Conservation (phyloP, 1,140 invertebrate species). For the Solenopsis fugax region DNA sequence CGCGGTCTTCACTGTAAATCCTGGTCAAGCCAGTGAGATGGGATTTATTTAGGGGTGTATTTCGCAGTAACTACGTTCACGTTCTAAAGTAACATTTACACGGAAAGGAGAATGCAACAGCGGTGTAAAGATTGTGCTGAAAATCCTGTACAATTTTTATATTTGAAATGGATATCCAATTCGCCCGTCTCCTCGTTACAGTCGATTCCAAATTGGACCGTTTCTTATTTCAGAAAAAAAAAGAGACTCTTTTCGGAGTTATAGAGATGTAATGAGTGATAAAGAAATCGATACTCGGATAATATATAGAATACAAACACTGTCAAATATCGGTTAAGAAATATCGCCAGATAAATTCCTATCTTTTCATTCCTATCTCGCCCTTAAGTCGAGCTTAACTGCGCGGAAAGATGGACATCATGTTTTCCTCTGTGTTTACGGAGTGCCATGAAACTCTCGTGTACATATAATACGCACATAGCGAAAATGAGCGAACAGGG, state of each 20-base stretch:
- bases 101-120: background rate
- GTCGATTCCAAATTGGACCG: background rate
- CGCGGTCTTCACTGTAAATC: slow-evolving; percentile 25
- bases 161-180: background rate
- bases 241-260: background rate
- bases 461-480: background rate
- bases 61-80: background rate
- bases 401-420: slow-evolving; percentile 15
- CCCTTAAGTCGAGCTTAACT: slow-evolving; percentile 8
- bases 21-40: slow-evolving; percentile 1
- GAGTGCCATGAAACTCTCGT: slow-evolving; percentile 32
- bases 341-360: background rate
- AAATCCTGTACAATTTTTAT: background rate
- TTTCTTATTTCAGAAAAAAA: background rate
- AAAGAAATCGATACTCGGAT: background rate
- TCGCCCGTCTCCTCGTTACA: background rate
- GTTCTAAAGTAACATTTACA: slow-evolving; percentile 6
- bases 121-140: background rate
- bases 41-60: slow-evolving; percentile 42
- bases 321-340: background rate
- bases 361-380: background rate
- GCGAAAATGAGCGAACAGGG: slow-evolving; percentile 19
- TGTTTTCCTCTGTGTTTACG: slow-evolving; percentile 9
- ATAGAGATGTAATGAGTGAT: background rate
- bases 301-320: background rate